Evolutionary conservation across 35 echinoderm and acorn worm genomes (phyloP), one percentile per base, ranked within the genome.

Genomic region (Ophiothrix spiculata): DNA sequence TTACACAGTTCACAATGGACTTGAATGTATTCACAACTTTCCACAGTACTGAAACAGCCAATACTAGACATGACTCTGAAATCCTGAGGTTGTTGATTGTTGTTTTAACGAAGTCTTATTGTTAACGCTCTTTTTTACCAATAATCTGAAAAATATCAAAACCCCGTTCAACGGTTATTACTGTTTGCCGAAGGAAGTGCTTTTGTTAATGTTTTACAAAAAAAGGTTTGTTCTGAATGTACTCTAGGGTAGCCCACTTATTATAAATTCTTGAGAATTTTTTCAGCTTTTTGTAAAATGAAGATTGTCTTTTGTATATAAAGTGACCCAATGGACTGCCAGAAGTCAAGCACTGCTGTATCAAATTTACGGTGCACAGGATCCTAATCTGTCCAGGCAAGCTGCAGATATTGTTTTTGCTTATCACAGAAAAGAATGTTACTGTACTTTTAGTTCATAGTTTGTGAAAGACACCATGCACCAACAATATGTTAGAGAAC

Each of bases 291-390:
- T 69, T n/a, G n/a, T n/a, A n/a, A 28, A n/a, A n/a, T n/a, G n/a
- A n/a, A n/a, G n/a, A n/a, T n/a, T 69, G 60, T 69, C 60, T 69
- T 25, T 69, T 69, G 60, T 69, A 69, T 69, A 69, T 69, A 69
- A 69, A 69, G 60, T 69, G 60, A 69, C 60, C 60, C 60, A 69
- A 69, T n/a, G 60, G 60, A 69, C 16, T 69, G 60, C 4, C 1
- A 69, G 60, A 69, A 69, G 60, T 69, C 60, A 69, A 69, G 29
- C 60, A 69, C 29, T 69, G 60, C 16, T 69, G 60, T 69, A 69
- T 69, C 60, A 69, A 69, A 69, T 69, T 69, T 69, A 28, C 29
- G 60, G 60, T 69, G 60, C n/a, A n/a, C n/a, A n/a, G 60, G 60
- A 69, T 25, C 60, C 17, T 69, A 12, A 69, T 69, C 60, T 69